phyloP scores from a whole-genome alignment of 2,888 invertebrate species.

The Lapara coniferarum region DNA sequence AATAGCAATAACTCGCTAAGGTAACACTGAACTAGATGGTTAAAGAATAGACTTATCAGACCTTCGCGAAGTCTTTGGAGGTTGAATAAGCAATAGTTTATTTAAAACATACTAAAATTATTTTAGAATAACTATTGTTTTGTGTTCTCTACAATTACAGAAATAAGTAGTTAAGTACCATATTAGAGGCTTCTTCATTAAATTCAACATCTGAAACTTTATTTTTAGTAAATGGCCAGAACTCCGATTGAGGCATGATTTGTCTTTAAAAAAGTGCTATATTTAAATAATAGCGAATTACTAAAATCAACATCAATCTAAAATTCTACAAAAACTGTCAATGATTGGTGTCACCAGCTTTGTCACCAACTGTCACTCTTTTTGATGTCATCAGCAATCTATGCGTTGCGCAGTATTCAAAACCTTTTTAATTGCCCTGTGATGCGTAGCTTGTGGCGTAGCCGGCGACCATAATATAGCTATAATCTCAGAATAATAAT shows the following conservation, averaged over 20 bases:
- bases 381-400: too few relatives aligned
- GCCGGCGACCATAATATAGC: too few relatives aligned
- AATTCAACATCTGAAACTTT: slow-evolving; percentile 37
- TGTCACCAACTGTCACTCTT: not conserved
- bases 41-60: not conserved
- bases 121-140: not conserved
- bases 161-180: slow-evolving; percentile 36
- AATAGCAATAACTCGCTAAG: not conserved
- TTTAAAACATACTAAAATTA: not conserved
- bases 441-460: too few relatives aligned
- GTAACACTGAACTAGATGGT: not conserved
- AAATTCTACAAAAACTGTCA: not conserved
- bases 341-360: not conserved
- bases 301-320: not conserved
- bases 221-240: slow-evolving; percentile 58
- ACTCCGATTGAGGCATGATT: slow-evolving; percentile 65
- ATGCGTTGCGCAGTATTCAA: too few relatives aligned
- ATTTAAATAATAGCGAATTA: not conserved
- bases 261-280: not conserved
- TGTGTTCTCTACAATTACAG: not conserved
- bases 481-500: too few relatives aligned
- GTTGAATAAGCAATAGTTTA: too few relatives aligned
- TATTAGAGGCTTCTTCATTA: slow-evolving; percentile 37
- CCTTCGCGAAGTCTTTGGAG: not conserved
- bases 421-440: too few relatives aligned